Conservation (phyloP, 2,797 vertebrate species). For the Rhinatrema bivittatum region DNA sequence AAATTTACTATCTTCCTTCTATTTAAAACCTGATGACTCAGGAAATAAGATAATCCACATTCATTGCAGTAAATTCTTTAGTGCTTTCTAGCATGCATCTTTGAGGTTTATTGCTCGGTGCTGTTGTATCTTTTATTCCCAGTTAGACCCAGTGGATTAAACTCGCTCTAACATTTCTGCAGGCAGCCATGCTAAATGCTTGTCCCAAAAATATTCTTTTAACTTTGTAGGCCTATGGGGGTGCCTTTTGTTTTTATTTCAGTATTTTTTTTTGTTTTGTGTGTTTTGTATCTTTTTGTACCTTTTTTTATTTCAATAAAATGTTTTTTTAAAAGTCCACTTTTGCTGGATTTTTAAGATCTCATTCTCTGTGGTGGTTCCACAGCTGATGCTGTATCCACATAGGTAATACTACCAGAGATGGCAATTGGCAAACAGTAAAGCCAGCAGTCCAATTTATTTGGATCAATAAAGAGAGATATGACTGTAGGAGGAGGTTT, state of each 20-base stretch:
- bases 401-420: too few species aligned
- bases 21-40: conserved; percentile 38
- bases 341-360: too few species aligned
- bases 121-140: conserved; percentile 13
- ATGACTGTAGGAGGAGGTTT: too few species aligned
- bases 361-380: too few species aligned
- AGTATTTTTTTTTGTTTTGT: neutral
- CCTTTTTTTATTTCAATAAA: too few species aligned
- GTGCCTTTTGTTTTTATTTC: neutral
- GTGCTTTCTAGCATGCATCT: conserved; percentile 4
- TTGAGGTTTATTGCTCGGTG: conserved; percentile 19
- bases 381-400: too few species aligned
- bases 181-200: neutral
- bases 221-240: too few species aligned
- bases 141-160: neutral
- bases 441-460: too few species aligned
- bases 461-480: too few species aligned
- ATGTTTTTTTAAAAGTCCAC: too few species aligned
- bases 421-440: too few species aligned
- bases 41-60: conserved; percentile 15
- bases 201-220: neutral
- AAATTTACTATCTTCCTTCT: conserved; percentile 40
- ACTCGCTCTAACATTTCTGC: neutral
- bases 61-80: conserved; percentile 27
- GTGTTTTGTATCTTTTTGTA: neutral